phyloP scores from a whole-genome alignment of 2,888 invertebrate species.

The Aelia acuminata region DNA sequence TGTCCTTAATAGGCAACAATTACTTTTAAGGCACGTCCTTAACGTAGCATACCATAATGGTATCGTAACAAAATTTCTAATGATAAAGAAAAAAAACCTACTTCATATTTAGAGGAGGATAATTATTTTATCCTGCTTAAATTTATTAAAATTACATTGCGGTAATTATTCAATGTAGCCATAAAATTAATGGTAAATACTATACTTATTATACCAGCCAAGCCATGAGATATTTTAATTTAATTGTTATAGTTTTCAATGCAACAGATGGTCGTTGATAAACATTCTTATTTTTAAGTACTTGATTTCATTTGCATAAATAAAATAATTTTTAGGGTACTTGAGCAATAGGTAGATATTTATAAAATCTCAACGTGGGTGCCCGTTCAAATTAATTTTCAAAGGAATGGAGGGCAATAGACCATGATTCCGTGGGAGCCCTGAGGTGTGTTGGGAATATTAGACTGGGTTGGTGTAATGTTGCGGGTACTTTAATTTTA shows the following conservation, averaged over 20 bases:
- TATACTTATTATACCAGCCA: too few relatives aligned
- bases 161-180: too few relatives aligned
- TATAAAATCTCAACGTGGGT: not conserved
- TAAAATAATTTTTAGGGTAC: not conserved
- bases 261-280: not conserved
- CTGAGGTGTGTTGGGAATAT: not conserved
- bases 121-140: too few relatives aligned
- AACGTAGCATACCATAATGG: too few relatives aligned
- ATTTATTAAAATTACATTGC: too few relatives aligned
- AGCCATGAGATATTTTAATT: too few relatives aligned
- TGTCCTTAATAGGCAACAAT: too few relatives aligned
- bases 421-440: conserved; percentile 20
- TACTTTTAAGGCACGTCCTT: too few relatives aligned
- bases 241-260: not conserved
- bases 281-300: not conserved
- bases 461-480: not conserved
- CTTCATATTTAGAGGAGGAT: too few relatives aligned
- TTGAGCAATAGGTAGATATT: not conserved
- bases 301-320: not conserved
- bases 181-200: too few relatives aligned
- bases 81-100: too few relatives aligned
- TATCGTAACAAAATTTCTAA: too few relatives aligned
- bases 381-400: not conserved
- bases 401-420: not conserved
- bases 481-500: not conserved